Percentiles rank a stretch among this genome's conserved stretches.
phyloP scores from a whole-genome alignment of 2,797 vertebrate species.

The Lates japonicus region DNA sequence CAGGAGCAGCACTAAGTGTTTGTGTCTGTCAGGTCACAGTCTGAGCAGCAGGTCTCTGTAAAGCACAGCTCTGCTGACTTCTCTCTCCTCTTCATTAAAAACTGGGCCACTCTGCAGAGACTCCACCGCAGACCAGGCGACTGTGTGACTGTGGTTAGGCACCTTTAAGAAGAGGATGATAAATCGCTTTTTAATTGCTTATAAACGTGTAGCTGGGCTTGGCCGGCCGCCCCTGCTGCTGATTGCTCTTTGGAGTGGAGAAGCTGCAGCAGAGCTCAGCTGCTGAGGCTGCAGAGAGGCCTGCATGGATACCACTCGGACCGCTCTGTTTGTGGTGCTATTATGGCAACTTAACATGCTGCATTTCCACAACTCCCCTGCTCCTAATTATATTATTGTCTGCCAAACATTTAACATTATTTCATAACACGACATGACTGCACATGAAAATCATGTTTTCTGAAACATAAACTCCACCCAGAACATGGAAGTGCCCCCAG shows the following conservation, averaged over 20 bases:
- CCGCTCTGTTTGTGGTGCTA: slow-evolving; percentile 44
- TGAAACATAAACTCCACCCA: slow-evolving; percentile 54
- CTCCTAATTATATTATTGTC: slow-evolving; percentile 28
- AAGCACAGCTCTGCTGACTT: slow-evolving; percentile 31
- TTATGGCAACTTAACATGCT: slow-evolving; percentile 62
- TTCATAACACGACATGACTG: slow-evolving; percentile 58
- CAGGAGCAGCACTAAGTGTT: slow-evolving; percentile 23
- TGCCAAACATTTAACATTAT: slow-evolving; percentile 55
- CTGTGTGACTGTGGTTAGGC: slow-evolving; percentile 79
- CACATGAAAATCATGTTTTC: slow-evolving; percentile 53
- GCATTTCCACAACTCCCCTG: slow-evolving; percentile 49
- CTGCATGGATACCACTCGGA: slow-evolving; percentile 38
- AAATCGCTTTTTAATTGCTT: slow-evolving; percentile 82
- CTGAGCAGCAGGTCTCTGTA: slow-evolving; percentile 25
- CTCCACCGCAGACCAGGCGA: slow-evolving; percentile 73
- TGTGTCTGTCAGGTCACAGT: slow-evolving; percentile 49
- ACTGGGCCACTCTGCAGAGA: slow-evolving; percentile 52
- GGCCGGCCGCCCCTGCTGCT: slow-evolving; percentile 55
- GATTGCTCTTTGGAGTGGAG: slow-evolving; percentile 62
- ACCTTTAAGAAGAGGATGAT: slow-evolving; percentile 74
- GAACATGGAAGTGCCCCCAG: slow-evolving; percentile 29
- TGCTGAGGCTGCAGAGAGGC: slow-evolving; percentile 24
- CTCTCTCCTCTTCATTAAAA: slow-evolving; percentile 63
- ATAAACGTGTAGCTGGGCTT: slow-evolving; percentile 69
- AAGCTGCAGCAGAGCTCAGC: slow-evolving; percentile 30